phyloP scores from a whole-genome alignment of 2,113 vertebrate genomes.

The Halichoeres trimaculatus region DNA sequence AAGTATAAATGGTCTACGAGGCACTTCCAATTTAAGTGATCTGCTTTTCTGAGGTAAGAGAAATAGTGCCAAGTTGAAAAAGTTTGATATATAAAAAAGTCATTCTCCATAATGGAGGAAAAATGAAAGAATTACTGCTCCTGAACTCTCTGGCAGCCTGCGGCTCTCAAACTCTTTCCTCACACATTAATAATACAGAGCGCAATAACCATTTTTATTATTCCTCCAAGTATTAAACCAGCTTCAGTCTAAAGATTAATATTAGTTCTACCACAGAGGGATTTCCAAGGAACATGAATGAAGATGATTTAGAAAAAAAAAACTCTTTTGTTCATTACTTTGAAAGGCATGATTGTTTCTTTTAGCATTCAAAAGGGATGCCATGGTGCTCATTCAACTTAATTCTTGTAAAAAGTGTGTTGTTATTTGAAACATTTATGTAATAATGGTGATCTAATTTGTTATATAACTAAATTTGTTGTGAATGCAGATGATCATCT shows the following conservation, averaged over 20 bases:
- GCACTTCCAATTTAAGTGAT: neutral
- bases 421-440: conserved; percentile 1
- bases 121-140: conserved; percentile 19
- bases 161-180: conserved; percentile 3
- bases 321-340: conserved; percentile 4
- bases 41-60: neutral
- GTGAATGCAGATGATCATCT: conserved; percentile 22
- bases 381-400: neutral
- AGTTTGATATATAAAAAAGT: conserved; percentile 2
- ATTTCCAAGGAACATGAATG: neutral
- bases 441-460: conserved; percentile 16
- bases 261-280: neutral
- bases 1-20: neutral
- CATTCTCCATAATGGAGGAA: neutral
- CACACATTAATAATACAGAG: conserved; percentile 39
- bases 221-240: neutral
- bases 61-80: neutral
- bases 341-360: neutral
- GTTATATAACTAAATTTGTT: conserved; percentile 44
- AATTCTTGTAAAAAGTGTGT: neutral
- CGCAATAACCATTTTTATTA: conserved; percentile 20
- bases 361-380: neutral
- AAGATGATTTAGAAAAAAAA: neutral
- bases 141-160: conserved; percentile 13
- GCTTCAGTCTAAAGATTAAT: conserved; percentile 6